These are phyloP conservation scores for Eilema caniola DNA, from an alignment of 2,888 invertebrate species.

Conservation along the genomic window DNA sequence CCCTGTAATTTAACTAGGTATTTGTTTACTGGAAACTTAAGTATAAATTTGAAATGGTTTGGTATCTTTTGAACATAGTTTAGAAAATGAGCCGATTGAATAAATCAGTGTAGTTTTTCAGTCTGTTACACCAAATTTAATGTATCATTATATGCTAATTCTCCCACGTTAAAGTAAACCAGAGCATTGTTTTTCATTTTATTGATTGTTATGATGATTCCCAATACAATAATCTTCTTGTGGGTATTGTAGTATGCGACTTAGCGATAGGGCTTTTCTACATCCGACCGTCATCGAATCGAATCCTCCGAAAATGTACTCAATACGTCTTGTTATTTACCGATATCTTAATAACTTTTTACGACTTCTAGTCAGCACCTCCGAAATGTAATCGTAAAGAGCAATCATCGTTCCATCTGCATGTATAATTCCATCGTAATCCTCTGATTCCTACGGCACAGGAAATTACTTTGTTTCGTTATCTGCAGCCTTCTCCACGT, in stretches of 20 bases:
- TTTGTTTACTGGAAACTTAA: not conserved
- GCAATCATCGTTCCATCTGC: conserved; percentile 1
- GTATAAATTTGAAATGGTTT: not conserved
- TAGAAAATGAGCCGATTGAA: not conserved
- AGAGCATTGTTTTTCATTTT: no score
- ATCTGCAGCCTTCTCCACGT: not conserved
- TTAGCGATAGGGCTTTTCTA: no score
- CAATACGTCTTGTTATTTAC: not conserved
- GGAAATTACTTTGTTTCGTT: not conserved
- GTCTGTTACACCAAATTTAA: not conserved
- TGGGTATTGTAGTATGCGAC: no score
- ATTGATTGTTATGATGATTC: no score
- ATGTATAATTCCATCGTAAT: not conserved
- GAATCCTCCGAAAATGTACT: not conserved
- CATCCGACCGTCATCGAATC: no score
- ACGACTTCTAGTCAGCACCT: not conserved
- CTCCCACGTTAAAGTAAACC: not conserved
- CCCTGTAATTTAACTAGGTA: not conserved
- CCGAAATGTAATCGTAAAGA: not conserved
- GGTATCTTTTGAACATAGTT: not conserved
- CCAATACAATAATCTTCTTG: no score
- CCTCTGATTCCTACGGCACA: not conserved
- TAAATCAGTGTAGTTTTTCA: not conserved
- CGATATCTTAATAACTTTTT: not conserved
- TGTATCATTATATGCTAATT: not conserved